Conservation (phyloP, 2,113 vertebrate species). For the Bettongia penicillata region DNA sequence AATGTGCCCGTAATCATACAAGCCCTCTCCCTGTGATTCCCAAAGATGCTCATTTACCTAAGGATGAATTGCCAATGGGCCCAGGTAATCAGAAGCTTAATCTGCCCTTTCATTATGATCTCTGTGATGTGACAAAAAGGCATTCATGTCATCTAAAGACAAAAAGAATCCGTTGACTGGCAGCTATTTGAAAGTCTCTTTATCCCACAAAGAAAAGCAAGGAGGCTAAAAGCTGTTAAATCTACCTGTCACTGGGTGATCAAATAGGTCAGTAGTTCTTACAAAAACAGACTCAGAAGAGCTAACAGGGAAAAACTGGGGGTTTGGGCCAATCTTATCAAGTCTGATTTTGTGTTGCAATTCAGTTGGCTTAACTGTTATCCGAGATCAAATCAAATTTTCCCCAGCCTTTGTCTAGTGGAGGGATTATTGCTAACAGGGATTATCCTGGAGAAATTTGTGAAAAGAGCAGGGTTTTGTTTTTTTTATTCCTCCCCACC, state of each 20-base stretch:
- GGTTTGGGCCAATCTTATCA: background rate
- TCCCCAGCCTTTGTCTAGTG: background rate
- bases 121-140: slow-evolving; percentile 35
- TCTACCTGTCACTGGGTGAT: slow-evolving; percentile 31
- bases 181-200: slow-evolving; percentile 5
- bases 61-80: background rate
- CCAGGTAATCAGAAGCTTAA: slow-evolving; percentile 33
- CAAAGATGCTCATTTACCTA: background rate
- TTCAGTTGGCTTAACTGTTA: background rate
- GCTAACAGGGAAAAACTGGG: background rate
- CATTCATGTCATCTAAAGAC: slow-evolving; percentile 39
- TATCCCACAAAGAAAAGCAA: slow-evolving; percentile 51
- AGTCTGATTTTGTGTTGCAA: background rate
- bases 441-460: background rate
- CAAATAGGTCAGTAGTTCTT: slow-evolving; percentile 24
- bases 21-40: background rate
- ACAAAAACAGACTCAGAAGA: slow-evolving; percentile 8
- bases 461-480: background rate
- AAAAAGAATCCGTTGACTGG: slow-evolving; percentile 7
- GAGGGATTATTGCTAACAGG: background rate
- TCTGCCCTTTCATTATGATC: slow-evolving; percentile 39
- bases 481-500: background rate
- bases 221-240: slow-evolving; percentile 32
- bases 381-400: background rate
- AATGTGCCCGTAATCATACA: background rate